Evolutionary conservation across 2,888 invertebrate species (phyloP).

Genomic region (Melanotus villosus): DNA sequence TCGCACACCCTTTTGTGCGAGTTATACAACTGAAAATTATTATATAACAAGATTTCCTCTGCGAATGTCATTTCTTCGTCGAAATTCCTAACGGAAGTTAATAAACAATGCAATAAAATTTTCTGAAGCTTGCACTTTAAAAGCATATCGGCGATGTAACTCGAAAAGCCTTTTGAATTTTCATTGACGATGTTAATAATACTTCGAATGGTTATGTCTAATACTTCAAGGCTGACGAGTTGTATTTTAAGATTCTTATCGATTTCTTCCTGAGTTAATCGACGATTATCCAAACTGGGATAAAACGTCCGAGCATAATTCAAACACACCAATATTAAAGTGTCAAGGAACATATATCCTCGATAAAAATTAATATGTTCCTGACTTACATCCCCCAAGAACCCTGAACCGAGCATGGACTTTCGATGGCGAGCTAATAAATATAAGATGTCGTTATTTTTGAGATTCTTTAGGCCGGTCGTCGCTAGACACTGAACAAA

Average conservation of each 20-base stretch:
- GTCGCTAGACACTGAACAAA: conserved; percentile 84
- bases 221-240: conserved; percentile 80
- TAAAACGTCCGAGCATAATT: conserved; percentile 88
- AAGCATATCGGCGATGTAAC: conserved; percentile 82
- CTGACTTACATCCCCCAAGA: conserved; percentile 74
- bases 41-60: conserved; percentile 82
- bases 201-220: conserved; percentile 81
- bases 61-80: conserved; percentile 76
- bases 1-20: conserved; percentile 73
- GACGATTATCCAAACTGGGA: conserved; percentile 78
- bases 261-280: conserved; percentile 78
- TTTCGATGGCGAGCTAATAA: conserved; percentile 83
- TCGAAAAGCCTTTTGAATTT: conserved; percentile 83
- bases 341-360: conserved; percentile 86
- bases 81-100: conserved; percentile 81
- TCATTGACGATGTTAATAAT: conserved; percentile 81
- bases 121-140: conserved; percentile 87
- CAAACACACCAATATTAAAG: conserved; percentile 81
- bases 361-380: conserved; percentile 80
- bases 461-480: conserved; percentile 75
- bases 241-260: conserved; percentile 84
- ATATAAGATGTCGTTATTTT: conserved; percentile 72
- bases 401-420: conserved; percentile 81
- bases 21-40: conserved; percentile 75
- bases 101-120: conserved; percentile 83